Percentiles rank a stretch among this genome's conserved stretches.
phyloP scores from a whole-genome alignment of 1,140 invertebrate genomes.

The Zaprionus africanus region DNA sequence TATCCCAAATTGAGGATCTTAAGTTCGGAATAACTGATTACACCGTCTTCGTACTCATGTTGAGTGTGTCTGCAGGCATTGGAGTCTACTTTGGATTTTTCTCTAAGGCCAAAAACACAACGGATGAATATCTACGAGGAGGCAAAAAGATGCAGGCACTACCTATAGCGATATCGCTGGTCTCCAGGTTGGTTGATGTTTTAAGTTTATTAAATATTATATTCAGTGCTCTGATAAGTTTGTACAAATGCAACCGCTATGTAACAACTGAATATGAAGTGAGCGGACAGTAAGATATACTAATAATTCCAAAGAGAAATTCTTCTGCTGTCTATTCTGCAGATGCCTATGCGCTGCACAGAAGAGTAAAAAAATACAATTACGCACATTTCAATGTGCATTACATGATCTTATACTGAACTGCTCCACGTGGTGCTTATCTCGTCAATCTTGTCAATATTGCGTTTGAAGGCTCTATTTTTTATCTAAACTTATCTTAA shows the following conservation, averaged over 20 bases:
- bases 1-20: constrained; percentile 33
- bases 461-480: neutral
- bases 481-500: constrained; percentile 23
- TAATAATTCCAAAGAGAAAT: no score
- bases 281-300: no score
- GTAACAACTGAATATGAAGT: neutral
- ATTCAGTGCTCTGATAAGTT: neutral
- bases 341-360: no score
- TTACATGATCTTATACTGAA: neutral
- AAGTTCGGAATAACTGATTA: constrained; percentile 86
- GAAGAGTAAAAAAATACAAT: no score
- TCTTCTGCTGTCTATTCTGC: no score
- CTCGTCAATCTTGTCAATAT: constrained; percentile 21
- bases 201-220: neutral
- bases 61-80: constrained; percentile 87
- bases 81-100: constrained; percentile 89
- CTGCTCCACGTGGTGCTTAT: constrained; percentile 2
- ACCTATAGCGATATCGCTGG: constrained; percentile 88
- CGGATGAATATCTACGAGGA: constrained; percentile 87
- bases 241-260: neutral
- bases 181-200: constrained; percentile 85
- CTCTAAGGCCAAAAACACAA: constrained; percentile 75
- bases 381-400: neutral
- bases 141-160: constrained; percentile 87
- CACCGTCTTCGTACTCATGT: constrained; percentile 87